Base-by-base conservation (phyloP, 2,113 vertebrate genomes). In the Rhizomys pruinosus region DNA sequence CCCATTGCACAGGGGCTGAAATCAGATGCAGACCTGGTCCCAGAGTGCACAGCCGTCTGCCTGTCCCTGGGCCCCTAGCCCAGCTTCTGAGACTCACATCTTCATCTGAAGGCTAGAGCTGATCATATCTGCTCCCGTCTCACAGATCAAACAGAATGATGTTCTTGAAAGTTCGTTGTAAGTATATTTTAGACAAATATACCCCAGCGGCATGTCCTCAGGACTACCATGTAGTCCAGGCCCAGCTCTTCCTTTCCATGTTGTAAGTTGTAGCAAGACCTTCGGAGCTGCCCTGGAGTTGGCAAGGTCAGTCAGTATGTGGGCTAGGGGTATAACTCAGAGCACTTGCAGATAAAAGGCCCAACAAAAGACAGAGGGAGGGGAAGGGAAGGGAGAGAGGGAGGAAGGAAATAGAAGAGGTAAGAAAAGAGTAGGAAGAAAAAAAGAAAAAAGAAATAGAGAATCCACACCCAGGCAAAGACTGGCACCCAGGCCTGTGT, bases 301-400 rank as follows among this genome's bases (percentile, higher is more conserved):
- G 39, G 27, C 74, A 93, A 96, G 90, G 87, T 72, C 82, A n/a
- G 87, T 72, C 82, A n/a, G 42, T 55, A 15, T n/a, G 71, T 44
- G 77, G 47, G 12, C 44, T n/a, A 15, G 44, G 34, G 32, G 34
- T 69, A 32, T 69, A 84, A 69, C 64, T 84, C 9, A 68, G 42
- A 55, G 44, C 20, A 25, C 32, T 55, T 69, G 52, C 64, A 52
- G 82, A 42, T 68, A 32, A 47, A 69, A 84, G n/a, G 64, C 64
- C 63, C 47, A 52, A 52, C 47, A 52, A 52, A 52, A 52, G 47
- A 52, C 6, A 52, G 47, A 16, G 4, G 59, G 16, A 61, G 4
- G 17, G 17, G 5, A 25, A 37, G 29, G 19, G 3, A 8, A 17
- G 59, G 17, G 27, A 29, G 44, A 4, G 63, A 64, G 63, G 37